Evolutionary conservation across 2,113 vertebrate genomes (phyloP).

Genomic region (Brachyhypopomus occidentalis): DNA sequence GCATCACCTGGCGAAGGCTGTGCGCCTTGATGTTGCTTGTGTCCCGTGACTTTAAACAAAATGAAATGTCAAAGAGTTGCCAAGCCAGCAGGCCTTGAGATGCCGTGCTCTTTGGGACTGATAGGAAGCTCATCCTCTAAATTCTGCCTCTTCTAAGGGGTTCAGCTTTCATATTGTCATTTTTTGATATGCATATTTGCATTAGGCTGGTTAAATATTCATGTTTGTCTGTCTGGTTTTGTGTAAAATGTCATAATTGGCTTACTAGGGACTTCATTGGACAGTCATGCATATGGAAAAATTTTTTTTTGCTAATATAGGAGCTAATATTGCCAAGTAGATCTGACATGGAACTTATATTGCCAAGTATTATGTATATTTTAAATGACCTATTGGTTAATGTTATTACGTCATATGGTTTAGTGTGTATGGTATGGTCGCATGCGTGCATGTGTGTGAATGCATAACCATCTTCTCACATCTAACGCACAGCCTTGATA

Average conservation of each 20-base stretch:
- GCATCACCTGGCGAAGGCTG: background rate
- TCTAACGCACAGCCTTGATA: too few relatives aligned
- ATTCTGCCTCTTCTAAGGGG: background rate
- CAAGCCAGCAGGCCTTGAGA: background rate
- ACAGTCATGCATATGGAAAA: background rate
- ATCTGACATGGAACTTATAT: background rate
- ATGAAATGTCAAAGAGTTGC: background rate
- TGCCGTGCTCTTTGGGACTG: background rate
- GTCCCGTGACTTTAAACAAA: background rate
- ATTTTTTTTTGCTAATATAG: background rate
- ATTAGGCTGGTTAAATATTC: conserved; percentile 9
- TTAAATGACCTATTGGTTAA: background rate
- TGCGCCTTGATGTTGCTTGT: background rate
- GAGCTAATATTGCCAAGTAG: background rate
- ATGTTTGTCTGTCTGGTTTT: conserved; percentile 10
- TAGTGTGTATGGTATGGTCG: background rate
- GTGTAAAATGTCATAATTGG: background rate
- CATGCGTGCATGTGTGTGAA: background rate
- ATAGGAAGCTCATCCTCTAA: background rate
- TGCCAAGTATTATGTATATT: too few relatives aligned
- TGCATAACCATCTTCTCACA: background rate
- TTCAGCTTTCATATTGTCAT: background rate
- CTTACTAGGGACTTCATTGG: background rate
- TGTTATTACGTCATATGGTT: background rate
- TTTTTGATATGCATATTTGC: conserved; percentile 6